A percentile compares a stretch with the other conserved stretches of the same genome.
These are phyloP conservation scores for Calliphora vicina DNA, from an alignment of 1,140 invertebrate species.

Conservation along the genomic window DNA sequence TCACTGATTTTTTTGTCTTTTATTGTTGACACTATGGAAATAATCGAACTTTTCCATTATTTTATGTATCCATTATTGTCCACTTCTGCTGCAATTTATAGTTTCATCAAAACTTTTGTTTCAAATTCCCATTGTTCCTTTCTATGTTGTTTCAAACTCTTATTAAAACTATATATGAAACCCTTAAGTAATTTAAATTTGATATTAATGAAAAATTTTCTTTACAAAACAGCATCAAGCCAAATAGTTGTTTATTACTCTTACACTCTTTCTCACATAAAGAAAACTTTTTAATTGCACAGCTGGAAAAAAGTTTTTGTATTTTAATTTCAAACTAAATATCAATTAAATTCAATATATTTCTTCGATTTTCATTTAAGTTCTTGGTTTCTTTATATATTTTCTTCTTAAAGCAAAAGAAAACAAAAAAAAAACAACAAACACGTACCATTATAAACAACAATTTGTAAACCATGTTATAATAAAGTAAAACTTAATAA, in stretches of 20 bases:
- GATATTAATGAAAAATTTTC: conserved; percentile 6
- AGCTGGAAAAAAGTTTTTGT: background rate
- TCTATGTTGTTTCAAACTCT: background rate
- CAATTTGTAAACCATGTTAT: background rate
- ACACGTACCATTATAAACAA: background rate
- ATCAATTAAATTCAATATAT: conserved; percentile 35
- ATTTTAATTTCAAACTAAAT: conserved; percentile 33
- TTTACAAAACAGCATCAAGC: background rate
- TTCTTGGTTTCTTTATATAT: too few species aligned
- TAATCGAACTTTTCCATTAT: too few species aligned
- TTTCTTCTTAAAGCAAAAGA: too few species aligned
- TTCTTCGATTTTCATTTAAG: background rate
- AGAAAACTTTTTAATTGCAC: conserved; percentile 30
- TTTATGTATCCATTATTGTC: too few species aligned
- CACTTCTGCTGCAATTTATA: too few species aligned
- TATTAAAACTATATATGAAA: background rate
- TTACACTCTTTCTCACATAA: background rate
- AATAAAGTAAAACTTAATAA: conserved; percentile 14
- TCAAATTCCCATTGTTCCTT: background rate
- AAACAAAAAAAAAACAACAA: background rate
- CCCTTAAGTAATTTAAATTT: background rate
- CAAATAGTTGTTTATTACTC: background rate
- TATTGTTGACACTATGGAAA: too few species aligned
- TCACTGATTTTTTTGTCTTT: too few species aligned
- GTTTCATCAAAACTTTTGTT: too few species aligned